phyloP scores from a whole-genome alignment of 2,113 vertebrate species.

The Puffinus mauretanicus region DNA sequence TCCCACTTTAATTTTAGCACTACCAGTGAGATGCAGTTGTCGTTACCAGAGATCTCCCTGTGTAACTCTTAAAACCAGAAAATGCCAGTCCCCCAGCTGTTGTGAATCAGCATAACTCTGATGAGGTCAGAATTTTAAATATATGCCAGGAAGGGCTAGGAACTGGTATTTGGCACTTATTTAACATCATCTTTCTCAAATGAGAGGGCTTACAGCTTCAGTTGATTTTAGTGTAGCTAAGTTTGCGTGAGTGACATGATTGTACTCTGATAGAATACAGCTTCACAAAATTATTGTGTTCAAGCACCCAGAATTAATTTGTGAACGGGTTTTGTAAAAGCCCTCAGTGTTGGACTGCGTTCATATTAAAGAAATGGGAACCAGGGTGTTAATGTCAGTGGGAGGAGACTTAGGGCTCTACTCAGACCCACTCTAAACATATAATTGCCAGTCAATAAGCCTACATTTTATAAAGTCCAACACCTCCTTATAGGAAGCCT shows the following conservation, averaged over 20 bases:
- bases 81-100: background rate
- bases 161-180: background rate
- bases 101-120: background rate
- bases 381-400: background rate
- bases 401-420: background rate
- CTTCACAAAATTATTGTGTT: background rate
- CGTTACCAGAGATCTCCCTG: background rate
- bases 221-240: background rate
- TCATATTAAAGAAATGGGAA: background rate
- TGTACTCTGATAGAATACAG: background rate
- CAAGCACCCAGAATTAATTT: background rate
- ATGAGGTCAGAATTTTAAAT: background rate
- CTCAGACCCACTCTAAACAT: background rate
- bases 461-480: background rate
- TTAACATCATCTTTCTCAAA: background rate
- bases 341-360: background rate
- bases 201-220: background rate
- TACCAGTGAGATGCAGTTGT: constrained; percentile 2
- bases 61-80: constrained; percentile 1
- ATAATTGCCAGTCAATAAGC: background rate
- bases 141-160: background rate
- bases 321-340: background rate
- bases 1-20: constrained; percentile 59
- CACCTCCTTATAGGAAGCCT: background rate
- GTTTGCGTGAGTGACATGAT: background rate